Percentiles rank a stretch among this genome's conserved stretches.
These are phyloP conservation scores for Chironomus tepperi DNA, from an alignment of 1,140 invertebrate species.

Conservation along the genomic window DNA sequence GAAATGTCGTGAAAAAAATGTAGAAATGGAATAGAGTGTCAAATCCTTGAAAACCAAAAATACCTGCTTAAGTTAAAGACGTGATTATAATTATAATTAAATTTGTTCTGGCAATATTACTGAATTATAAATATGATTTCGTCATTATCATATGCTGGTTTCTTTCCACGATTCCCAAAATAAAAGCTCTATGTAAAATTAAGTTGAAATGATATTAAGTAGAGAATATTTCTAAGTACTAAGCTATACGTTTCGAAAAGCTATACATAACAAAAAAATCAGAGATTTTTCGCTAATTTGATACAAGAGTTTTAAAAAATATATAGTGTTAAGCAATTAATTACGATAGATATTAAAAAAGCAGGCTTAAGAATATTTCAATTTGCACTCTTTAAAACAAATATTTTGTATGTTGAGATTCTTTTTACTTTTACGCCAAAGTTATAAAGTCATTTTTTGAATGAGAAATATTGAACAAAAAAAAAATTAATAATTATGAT, in stretches of 20 bases:
- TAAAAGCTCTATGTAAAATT: background rate
- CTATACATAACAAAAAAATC: background rate
- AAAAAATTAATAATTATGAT: too few relatives aligned
- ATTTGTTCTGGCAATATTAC: too few relatives aligned
- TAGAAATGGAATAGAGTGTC: too few relatives aligned
- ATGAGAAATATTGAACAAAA: too few relatives aligned
- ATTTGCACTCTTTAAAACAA: constrained; percentile 11
- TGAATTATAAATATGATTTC: too few relatives aligned
- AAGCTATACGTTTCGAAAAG: constrained; percentile 6
- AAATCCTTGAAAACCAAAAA: too few relatives aligned
- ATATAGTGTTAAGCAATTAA: constrained; percentile 14
- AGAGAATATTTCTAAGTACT: background rate
- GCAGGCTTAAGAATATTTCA: constrained; percentile 10
- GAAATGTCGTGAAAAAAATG: too few relatives aligned
- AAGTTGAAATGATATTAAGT: constrained; percentile 8
- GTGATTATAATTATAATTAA: too few relatives aligned
- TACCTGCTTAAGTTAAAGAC: too few relatives aligned
- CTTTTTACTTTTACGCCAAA: constrained; percentile 7
- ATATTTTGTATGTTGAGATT: constrained; percentile 9
- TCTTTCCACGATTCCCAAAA: background rate
- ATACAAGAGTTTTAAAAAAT: constrained; percentile 1
- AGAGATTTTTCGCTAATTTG: constrained; percentile 7
- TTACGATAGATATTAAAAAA: constrained; percentile 14
- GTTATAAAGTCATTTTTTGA: constrained; percentile 11
- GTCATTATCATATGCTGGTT: background rate